Percentiles rank a stretch among this genome's conserved stretches.
Conservation (phyloP, 2,797 vertebrate genomes). For the Sebastes oblongus region DNA sequence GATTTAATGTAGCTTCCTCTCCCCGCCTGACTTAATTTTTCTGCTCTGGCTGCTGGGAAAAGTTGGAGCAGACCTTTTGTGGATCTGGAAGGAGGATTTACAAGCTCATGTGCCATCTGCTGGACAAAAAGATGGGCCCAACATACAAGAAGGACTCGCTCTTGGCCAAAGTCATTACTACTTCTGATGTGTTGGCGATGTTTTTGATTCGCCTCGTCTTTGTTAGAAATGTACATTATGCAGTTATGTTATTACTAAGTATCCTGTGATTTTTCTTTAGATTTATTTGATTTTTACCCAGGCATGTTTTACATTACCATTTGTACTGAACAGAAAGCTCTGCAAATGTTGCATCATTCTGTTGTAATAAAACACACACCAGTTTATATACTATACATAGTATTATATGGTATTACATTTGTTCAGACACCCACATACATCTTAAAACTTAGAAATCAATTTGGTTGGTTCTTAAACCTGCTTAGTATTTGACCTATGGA, state of each 20-base stretch:
- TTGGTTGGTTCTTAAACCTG: neutral
- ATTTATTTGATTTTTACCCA: neutral
- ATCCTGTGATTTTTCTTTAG: neutral
- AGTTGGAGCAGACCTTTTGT: slow-evolving; percentile 49
- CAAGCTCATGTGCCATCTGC: slow-evolving; percentile 67
- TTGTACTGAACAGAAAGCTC: neutral
- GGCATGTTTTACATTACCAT: neutral
- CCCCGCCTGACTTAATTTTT: slow-evolving; percentile 87
- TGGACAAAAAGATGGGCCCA: slow-evolving; percentile 28
- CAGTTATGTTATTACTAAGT: neutral
- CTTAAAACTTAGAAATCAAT: neutral
- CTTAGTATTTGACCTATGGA: neutral
- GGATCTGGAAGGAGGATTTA: slow-evolving; percentile 50
- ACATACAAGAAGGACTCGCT: slow-evolving; percentile 7
- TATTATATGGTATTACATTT: neutral
- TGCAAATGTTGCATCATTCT: neutral
- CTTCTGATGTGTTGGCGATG: neutral
- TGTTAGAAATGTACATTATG: neutral
- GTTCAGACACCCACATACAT: neutral
- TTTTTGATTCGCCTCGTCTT: neutral
- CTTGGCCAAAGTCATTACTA: slow-evolving; percentile 17
- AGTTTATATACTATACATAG: too few species aligned
- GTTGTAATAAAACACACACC: neutral
- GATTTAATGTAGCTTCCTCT: slow-evolving; percentile 88
- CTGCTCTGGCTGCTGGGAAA: slow-evolving; percentile 71